These are phyloP conservation scores for Tenthredo scrophulariae DNA, from an alignment of 2,888 invertebrate genomes.

Conservation along the genomic window DNA sequence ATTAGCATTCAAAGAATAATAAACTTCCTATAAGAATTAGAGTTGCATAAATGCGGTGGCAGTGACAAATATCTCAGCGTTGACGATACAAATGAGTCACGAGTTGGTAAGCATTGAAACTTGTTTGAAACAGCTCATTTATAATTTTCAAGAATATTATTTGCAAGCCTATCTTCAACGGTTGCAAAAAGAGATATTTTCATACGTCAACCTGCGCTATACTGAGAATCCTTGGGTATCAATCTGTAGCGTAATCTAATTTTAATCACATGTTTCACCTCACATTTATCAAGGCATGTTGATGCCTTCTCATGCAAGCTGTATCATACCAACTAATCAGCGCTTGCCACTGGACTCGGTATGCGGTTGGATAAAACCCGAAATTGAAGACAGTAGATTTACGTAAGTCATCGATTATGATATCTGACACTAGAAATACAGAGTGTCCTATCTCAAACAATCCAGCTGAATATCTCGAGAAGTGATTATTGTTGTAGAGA, in stretches of 20 bases:
- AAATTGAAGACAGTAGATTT: background rate
- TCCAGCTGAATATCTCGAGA: too few species aligned
- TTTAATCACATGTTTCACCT: background rate
- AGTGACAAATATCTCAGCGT: background rate
- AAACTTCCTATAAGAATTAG: background rate
- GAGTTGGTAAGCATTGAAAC: background rate
- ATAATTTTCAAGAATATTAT: background rate
- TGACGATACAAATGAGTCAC: background rate
- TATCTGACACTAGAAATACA: too few species aligned
- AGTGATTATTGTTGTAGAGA: too few species aligned
- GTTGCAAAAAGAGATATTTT: background rate
- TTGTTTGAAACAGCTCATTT: background rate
- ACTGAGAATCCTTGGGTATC: background rate
- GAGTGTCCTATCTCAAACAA: too few species aligned
- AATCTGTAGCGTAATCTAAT: background rate
- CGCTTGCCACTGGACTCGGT: background rate
- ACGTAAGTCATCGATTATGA: background rate
- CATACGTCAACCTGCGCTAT: background rate
- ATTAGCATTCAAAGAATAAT: background rate
- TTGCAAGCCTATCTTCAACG: background rate
- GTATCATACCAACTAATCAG: background rate
- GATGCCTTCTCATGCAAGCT: background rate
- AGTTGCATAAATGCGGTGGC: background rate
- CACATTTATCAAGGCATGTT: background rate
- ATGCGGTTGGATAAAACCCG: background rate